Base-by-base conservation (phyloP, 1,140 invertebrate species). In the Philotrypesis tridentata region DNA sequence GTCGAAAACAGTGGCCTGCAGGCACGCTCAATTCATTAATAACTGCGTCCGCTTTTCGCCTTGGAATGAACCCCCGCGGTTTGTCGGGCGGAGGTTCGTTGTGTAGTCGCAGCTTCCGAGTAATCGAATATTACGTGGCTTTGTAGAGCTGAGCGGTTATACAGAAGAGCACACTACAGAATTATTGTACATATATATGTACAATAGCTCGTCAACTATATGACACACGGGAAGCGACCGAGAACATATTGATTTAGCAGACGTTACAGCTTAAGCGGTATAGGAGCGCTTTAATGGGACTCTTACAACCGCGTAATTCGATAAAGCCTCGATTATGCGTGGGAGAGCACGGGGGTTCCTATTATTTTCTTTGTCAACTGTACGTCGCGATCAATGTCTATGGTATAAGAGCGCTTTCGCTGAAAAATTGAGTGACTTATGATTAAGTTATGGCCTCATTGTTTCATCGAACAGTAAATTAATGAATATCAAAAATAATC, bases 341-440 rank as follows among this genome's bases (percentile, higher is more conserved):
- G 31, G 31, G 43, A 29, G 61, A 65, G 25, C 23, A 27, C 17
- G 29, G 14, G 48, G 14, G 7, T 31, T 75, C 14, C 63, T 11
- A 61, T 75, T 60, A 31, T 75, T 75, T 75, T 75, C 55, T 29
- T 61, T 75, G 17, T 31, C 27, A 29, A 40, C 12, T 48, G 29
- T 70, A 11, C 67, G 27, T 8, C 17, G 25, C 25, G 65, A 70
- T 78, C 76, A 65, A 78, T 78, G 60, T 70, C 21, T 14, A 70
- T 31, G 25, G 65, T 25, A 29, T 33, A 12, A 23, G 23, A 6
- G 33, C 25, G 27, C 63, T 8, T 14, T 65, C 14, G 27, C 23
- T 12, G 33, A 23, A 72, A 77, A 82, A 82, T 82, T 72, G 67
- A 82, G 70, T 63, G 68, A 70, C 80, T 77, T 82, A 77, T 67